A percentile compares a stretch with the other conserved stretches of the same genome.
Conservation (phyloP, 2,888 invertebrate genomes). For the Hololepta plana region DNA sequence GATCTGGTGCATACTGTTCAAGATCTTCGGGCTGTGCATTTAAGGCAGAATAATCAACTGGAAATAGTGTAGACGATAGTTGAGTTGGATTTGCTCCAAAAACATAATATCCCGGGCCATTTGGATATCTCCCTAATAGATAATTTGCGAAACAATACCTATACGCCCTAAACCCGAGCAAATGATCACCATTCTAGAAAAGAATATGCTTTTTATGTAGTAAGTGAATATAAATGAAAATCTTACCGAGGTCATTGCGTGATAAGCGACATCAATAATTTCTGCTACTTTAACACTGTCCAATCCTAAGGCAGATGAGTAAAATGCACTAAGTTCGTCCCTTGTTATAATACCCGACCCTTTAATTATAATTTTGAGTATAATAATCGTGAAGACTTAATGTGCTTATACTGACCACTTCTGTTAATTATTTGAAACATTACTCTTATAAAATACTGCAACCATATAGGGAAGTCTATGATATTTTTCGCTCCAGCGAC, state of each 20-base stretch:
- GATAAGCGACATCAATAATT: conserved; percentile 47
- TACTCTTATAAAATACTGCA: conserved; percentile 55
- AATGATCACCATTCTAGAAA: conserved; percentile 49
- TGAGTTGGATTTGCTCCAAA: conserved; percentile 41
- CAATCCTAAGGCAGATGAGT: conserved; percentile 50
- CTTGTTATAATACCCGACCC: conserved; percentile 48
- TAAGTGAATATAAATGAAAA: not conserved
- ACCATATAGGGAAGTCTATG: conserved; percentile 49
- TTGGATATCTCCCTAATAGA: conserved; percentile 53
- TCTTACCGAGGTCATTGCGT: conserved; percentile 57
- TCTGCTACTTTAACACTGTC: conserved; percentile 41
- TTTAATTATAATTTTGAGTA: no score
- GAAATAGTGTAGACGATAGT: conserved; percentile 41
- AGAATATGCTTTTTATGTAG: conserved; percentile 6
- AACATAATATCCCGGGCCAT: conserved; percentile 58
- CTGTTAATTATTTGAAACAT: conserved; percentile 52
- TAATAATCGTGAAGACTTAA: no score
- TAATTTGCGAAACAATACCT: conserved; percentile 58
- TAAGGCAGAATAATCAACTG: conserved; percentile 57
- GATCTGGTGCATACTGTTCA: conserved; percentile 50
- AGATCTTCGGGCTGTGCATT: conserved; percentile 51
- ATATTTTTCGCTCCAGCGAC: conserved; percentile 32
- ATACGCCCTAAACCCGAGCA: conserved; percentile 47
- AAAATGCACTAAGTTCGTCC: conserved; percentile 47
- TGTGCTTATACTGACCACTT: conserved; percentile 37